Evolutionary conservation across 2,888 invertebrate genomes (phyloP).

Genomic region (Pseudeuparius sepicola): DNA sequence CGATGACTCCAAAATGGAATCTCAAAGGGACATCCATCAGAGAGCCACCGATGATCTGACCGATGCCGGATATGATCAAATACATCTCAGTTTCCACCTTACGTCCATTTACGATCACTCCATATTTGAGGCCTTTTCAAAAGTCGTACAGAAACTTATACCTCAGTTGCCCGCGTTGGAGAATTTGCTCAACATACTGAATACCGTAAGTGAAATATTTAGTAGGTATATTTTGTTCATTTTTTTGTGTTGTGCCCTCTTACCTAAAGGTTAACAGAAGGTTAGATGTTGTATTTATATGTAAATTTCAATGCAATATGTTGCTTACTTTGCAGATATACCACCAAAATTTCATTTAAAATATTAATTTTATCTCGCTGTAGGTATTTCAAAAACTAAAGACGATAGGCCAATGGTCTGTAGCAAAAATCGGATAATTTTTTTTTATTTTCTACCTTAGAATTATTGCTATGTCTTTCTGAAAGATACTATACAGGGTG

Average conservation of each 20-base stretch:
- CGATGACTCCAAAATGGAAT: conserved; percentile 99
- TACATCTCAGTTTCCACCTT: conserved; percentile 87
- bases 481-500: too few relatives aligned
- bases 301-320: too few relatives aligned
- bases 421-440: too few relatives aligned
- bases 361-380: too few relatives aligned
- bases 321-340: too few relatives aligned
- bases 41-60: conserved; percentile 88
- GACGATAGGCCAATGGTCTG: too few relatives aligned
- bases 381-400: too few relatives aligned
- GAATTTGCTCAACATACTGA: conserved; percentile 93
- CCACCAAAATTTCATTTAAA: too few relatives aligned
- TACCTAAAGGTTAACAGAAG: too few relatives aligned
- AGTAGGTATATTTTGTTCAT: conserved; percentile 1
- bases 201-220: conserved; percentile 64
- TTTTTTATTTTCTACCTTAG: too few relatives aligned
- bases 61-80: conserved; percentile 70
- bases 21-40: conserved; percentile 96
- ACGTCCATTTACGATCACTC: conserved; percentile 99
- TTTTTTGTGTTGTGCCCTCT: conserved; percentile 6
- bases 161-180: conserved; percentile 95
- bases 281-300: too few relatives aligned
- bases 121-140: conserved; percentile 99
- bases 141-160: conserved; percentile 98
- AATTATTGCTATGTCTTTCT: too few relatives aligned